Conservation (phyloP, 30 jellyfish, hydroid and myxozoan species). For the Aurelia aurita region DNA sequence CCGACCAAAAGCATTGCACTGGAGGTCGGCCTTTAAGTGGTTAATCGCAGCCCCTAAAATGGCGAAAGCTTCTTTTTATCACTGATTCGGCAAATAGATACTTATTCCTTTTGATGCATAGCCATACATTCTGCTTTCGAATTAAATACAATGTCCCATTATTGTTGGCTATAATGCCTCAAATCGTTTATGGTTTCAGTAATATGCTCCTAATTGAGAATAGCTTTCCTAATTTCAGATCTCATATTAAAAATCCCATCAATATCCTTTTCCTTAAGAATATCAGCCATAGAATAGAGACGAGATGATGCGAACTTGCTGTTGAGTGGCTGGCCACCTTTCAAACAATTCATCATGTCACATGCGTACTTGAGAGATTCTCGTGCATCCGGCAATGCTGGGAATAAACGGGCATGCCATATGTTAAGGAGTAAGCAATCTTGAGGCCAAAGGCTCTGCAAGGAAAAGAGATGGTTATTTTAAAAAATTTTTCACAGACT, state of each 20-base stretch:
- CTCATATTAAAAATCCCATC: slow-evolving; percentile 74
- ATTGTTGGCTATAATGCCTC: no score
- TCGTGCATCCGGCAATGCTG: slow-evolving; percentile 73
- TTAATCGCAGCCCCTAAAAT: no score
- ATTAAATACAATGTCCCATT: background rate
- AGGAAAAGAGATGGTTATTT: background rate
- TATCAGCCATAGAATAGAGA: slow-evolving; percentile 84
- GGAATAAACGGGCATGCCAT: slow-evolving; percentile 92
- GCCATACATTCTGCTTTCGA: no score
- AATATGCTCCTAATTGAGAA: slow-evolving; percentile 1
- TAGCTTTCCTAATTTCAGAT: slow-evolving; percentile 66
- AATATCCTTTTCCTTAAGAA: slow-evolving; percentile 76
- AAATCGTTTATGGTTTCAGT: no score
- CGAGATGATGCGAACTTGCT: background rate
- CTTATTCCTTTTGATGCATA: no score
- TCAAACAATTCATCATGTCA: slow-evolving; percentile 52
- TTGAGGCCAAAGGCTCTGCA: slow-evolving; percentile 86
- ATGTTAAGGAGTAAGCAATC: slow-evolving; percentile 77
- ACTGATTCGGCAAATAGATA: no score
- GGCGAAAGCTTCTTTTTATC: no score
- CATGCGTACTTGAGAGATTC: slow-evolving; percentile 64
- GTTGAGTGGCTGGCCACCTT: slow-evolving; percentile 3
- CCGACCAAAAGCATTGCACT: no score
- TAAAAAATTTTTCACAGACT: no score
- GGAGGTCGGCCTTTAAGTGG: no score